Evolutionary conservation across 2,797 vertebrate species (phyloP).

Genomic region (Eulemur coronatus): DNA sequence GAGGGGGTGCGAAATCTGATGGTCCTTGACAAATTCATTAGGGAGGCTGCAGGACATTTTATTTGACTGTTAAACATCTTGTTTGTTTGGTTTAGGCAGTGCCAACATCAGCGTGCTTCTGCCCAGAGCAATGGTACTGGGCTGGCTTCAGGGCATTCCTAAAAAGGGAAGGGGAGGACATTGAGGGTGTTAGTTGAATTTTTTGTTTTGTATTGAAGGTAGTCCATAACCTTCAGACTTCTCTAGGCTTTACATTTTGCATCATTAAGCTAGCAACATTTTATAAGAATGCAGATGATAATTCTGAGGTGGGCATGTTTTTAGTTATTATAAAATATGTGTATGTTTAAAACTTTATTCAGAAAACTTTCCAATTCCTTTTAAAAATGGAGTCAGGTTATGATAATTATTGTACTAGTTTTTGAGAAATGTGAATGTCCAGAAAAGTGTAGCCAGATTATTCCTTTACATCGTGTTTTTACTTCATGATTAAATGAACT

Average conservation of each 20-base stretch:
- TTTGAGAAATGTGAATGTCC: constrained; percentile 16
- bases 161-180: background rate
- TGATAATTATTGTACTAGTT: background rate
- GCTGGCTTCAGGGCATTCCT: constrained; percentile 65
- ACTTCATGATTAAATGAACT: constrained; percentile 12
- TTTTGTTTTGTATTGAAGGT: constrained; percentile 1
- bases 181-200: background rate
- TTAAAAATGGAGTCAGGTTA: background rate
- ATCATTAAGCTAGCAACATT: background rate
- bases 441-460: background rate
- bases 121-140: constrained; percentile 79
- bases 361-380: background rate
- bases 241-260: background rate
- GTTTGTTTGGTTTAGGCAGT: constrained; percentile 87
- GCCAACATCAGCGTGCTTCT: constrained; percentile 81
- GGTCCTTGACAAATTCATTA: constrained; percentile 88
- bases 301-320: background rate
- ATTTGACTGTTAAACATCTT: constrained; percentile 86
- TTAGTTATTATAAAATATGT: constrained; percentile 5
- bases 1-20: constrained; percentile 84
- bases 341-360: constrained; percentile 22
- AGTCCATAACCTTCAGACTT: background rate
- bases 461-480: background rate
- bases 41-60: constrained; percentile 86
- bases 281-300: background rate